Base-by-base conservation (phyloP, 2,888 invertebrate genomes). In the Sphaerophoria rueppellii region DNA sequence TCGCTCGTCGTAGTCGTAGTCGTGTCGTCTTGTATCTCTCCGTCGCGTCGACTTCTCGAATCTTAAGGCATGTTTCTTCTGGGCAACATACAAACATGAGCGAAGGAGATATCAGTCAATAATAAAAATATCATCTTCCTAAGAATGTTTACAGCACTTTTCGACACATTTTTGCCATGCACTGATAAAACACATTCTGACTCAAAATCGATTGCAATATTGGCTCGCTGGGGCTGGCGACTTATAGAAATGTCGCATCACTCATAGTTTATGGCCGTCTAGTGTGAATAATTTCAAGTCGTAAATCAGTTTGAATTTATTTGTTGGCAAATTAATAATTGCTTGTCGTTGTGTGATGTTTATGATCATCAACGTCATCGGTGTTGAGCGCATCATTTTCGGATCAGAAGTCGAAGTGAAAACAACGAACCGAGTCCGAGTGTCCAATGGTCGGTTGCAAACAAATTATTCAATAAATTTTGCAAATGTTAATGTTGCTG, bases 291-390 rank as follows among this genome's bases (percentile, higher is more conserved):
- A 87, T 87, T 87, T 87, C 69, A 82, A 85, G 80, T 82, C 87
- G 85, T 87, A 87, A 87, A 87, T 87, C 87, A 87, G 85, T 82
- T 85, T 87, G 85, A 87, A 87, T 87, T 43, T 87, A 87, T 87
- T 87, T 87, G 87, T 85, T 85, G 87, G 87, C 86, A 82, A 87
- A 87, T 87, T 87, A 87, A 87, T 87, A 87, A 87, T 87, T 87
- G 79, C 83, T 87, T 83, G 82, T 86, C 86, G 82, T 75, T 86
- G 80, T 86, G 77, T 87, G 86, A 82, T 85, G 85, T 87, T 80
- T 86, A 82, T 82, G 87, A 82, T 86, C 72, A 71, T 50, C 50
- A 60, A 12, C 40, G 43, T 55, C 55, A 34, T 40, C 60, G 43
- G 24, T 60, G 24, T 11, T 61, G 69, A 58, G 7, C 40, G 24